Evolutionary conservation across 2,797 vertebrate genomes (phyloP), one percentile per base, ranked within the genome.

Genomic region (Notoglanidium macrostoma): DNA sequence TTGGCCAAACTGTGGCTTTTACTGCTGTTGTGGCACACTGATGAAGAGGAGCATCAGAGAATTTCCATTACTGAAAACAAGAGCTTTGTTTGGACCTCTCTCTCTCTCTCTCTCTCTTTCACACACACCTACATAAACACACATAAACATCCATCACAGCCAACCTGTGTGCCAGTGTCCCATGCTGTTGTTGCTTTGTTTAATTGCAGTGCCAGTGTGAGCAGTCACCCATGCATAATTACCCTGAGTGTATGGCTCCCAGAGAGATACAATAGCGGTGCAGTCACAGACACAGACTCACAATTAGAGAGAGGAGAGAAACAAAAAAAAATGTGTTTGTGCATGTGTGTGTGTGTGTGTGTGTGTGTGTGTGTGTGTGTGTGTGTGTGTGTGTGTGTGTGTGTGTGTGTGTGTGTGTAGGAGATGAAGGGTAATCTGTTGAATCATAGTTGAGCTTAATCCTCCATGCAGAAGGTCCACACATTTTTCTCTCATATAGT

Each of bases 191-290:
- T 88, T 86, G 85, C 85, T 88, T 82, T 88, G 85, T 80, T 89
- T 87, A 89, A 91, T 89, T 87, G 79, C 85, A 83, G 83, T 80
- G 61, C 92, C 91, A 92, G 93, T 93, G 91, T 93, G 91, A 84
- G 93, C 87, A 21, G 89, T 92, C 90, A 91, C 89, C 92, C 90
- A 55, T 92, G 91, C 87, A 89, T 93, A 93, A 94, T 94, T 92
- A 93, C 90, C 81, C 89, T 86, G 78, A 59, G 40, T 88, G 87
- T 83, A 65, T 89, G 90, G 92, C 92, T 78, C 68, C 81, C 29
- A 26, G 8, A 21, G 88, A 88, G 63, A 82, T 23, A 85, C 76
- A 89, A 70, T 32, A 82, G 84, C 35, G 76, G 85, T 72, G 35
- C 54, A 61, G 83, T 40, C 67, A 32, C 46, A 74, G 19, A 59